A percentile compares a stretch with the other conserved stretches of the same genome.
Evolutionary conservation across 2,888 invertebrate genomes (phyloP).

Genomic region (Julus scanicus): DNA sequence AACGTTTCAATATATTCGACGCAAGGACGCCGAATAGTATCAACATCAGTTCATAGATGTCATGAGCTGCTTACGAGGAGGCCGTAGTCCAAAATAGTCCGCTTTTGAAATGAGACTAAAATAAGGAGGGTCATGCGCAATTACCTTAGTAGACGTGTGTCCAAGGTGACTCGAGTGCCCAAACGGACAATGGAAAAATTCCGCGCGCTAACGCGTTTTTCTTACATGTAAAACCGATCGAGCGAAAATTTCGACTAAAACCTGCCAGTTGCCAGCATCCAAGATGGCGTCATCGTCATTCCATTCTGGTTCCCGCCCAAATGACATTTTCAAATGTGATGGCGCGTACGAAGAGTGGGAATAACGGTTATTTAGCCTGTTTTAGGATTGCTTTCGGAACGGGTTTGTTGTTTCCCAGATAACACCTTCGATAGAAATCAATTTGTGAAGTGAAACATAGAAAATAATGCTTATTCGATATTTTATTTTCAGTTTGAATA

Average conservation of each 20-base stretch:
- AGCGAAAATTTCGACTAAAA: conserved; percentile 14
- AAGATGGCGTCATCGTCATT: conserved; percentile 53
- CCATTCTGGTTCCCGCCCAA: conserved; percentile 54
- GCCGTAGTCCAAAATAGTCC: conserved; percentile 44
- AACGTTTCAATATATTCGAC: background rate
- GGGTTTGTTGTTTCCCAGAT: no score
- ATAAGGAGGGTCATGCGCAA: background rate
- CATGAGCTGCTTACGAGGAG: conserved; percentile 52
- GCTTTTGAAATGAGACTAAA: conserved; percentile 35
- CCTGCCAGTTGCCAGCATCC: conserved; percentile 48
- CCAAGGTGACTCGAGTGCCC: background rate
- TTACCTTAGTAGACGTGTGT: conserved; percentile 34
- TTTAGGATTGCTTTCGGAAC: background rate
- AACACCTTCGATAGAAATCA: no score
- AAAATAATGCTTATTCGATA: background rate
- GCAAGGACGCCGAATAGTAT: conserved; percentile 55
- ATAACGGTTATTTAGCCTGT: background rate
- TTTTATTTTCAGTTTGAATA: background rate
- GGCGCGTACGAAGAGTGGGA: background rate
- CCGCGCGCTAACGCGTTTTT: conserved; percentile 41
- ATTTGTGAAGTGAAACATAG: no score
- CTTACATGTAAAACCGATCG: conserved; percentile 44
- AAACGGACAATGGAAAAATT: conserved; percentile 8
- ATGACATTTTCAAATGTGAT: conserved; percentile 48
- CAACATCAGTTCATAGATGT: conserved; percentile 59